Evolutionary conservation across 2,797 vertebrate species (phyloP).

Genomic region (Sebastes alutus): DNA sequence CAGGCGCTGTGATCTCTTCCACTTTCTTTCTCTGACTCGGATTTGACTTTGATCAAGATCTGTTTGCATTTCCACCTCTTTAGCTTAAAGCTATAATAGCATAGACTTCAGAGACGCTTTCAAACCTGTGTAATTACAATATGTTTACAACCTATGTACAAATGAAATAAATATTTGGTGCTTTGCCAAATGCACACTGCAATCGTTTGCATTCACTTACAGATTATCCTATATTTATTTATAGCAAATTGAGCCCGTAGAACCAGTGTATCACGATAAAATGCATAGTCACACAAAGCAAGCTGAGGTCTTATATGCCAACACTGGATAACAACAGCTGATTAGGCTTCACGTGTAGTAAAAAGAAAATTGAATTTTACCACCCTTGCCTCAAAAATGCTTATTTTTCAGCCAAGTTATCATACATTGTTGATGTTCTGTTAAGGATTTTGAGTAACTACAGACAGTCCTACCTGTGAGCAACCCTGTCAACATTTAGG

Average conservation of each 20-base stretch:
- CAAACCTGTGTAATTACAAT: constrained; percentile 73
- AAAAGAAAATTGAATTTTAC: background rate
- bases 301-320: background rate
- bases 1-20: constrained; percentile 29
- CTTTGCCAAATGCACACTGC: constrained; percentile 76
- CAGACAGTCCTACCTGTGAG: background rate
- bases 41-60: constrained; percentile 64
- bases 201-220: constrained; percentile 75
- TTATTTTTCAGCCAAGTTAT: background rate
- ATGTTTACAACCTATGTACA: constrained; percentile 82
- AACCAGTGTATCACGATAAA: background rate
- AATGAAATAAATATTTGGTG: constrained; percentile 83
- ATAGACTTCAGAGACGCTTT: constrained; percentile 54
- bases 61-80: constrained; percentile 60
- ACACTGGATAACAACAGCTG: background rate
- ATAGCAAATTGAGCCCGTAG: background rate
- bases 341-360: background rate
- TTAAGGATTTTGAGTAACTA: background rate
- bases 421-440: background rate
- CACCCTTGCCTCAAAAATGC: background rate
- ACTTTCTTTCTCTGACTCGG: constrained; percentile 54
- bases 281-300: background rate
- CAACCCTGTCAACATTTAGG: background rate
- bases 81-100: constrained; percentile 42
- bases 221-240: constrained; percentile 7